Evolutionary conservation across 2,113 vertebrate genomes (phyloP), one percentile per base, ranked within the genome.

Genomic region (Campylorhamphus procurvoides): DNA sequence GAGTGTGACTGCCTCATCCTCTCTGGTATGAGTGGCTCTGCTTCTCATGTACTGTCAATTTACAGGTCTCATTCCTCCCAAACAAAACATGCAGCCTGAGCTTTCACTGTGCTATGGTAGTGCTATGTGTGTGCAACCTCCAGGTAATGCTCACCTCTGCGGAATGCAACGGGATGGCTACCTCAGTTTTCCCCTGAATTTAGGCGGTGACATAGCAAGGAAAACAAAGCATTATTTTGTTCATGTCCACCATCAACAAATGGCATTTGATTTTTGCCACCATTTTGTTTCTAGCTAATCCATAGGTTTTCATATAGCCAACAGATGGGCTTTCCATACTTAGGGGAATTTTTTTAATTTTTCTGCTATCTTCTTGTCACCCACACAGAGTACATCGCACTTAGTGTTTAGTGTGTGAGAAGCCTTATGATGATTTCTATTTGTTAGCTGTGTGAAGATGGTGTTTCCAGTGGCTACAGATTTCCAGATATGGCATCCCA

Each of bases 321-420:
- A 47, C 29, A 31, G 2, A 2, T 9, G 11, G 11, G 4, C 55
- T 75, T 46, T 46, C 23, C 24, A 29, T 19, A 17, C 46, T 62
- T 40, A 37, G 37, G 37, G 37, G 37, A 37, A 37, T 37, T 37
- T 37, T 37, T 37, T 8, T 8, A 37, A 37, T 37, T 62, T 55
- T 59, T 18, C 7, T 64, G 17, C 6, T 37, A 1, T 49, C 25
- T 91, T 3, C 6, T 27, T 29, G 4, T 64, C 14, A 33, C 12
- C 5, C 6, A 2, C 33, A 15, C 1, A 0, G 4, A 24, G 33
- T 10, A 39, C 20, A 1, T 22, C 1, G 1, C 28, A 3, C 22
- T n/a, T 3, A 0, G 25, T 68, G 29, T 55, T 89, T 22, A 47
- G 28, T 24, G 31, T 33, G 14, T 46, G 13, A 77, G 64, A 72